Conservation (phyloP, 2,113 vertebrate genomes). For the Salvelinus fontinalis region DNA sequence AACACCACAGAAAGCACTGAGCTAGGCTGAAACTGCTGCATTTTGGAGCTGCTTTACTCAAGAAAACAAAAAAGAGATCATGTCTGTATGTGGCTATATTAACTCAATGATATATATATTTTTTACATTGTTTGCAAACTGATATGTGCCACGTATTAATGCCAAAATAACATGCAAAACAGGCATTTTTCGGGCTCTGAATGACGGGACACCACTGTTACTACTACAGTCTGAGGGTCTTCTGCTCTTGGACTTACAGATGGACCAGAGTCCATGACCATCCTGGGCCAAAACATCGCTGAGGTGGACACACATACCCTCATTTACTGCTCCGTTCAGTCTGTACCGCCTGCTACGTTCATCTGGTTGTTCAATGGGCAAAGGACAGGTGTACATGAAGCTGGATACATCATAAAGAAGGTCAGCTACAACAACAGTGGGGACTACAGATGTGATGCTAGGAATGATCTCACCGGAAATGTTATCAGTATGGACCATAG, state of each 20-base stretch:
- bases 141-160: too few species aligned
- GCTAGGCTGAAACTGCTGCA: too few species aligned
- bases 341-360: conserved; percentile 24
- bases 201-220: too few species aligned
- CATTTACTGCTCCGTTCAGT: conserved; percentile 27
- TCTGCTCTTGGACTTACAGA: conserved; percentile 16
- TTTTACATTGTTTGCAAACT: too few species aligned
- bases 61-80: too few species aligned
- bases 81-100: too few species aligned
- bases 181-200: too few species aligned
- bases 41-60: too few species aligned
- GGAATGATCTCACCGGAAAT: conserved; percentile 19
- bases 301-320: conserved; percentile 8
- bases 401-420: conserved; percentile 14
- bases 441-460: conserved; percentile 31
- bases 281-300: neutral
- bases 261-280: conserved; percentile 22
- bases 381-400: neutral
- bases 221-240: too few species aligned
- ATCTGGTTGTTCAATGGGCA: conserved; percentile 28
- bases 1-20: too few species aligned
- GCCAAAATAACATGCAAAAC: too few species aligned
- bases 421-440: conserved; percentile 22
- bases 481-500: neutral
- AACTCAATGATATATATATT: too few species aligned